These are phyloP conservation scores for Lamellibrachia luymesi DNA, from an alignment of 1,140 invertebrate genomes.

Conservation along the genomic window DNA sequence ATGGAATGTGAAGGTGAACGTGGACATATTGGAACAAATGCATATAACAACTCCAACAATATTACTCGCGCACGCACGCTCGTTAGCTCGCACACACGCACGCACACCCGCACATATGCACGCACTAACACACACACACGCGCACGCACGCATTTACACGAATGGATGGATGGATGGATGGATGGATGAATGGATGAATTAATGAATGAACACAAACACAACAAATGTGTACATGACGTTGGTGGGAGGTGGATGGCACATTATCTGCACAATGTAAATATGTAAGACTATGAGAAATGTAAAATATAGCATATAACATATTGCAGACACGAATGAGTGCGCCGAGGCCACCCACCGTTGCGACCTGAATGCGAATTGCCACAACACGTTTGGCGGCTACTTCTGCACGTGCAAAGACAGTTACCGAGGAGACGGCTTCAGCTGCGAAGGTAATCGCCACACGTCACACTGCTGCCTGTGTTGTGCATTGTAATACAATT, in stretches of 20 bases:
- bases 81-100: slow-evolving; percentile 42
- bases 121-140: too few relatives aligned
- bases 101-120: slow-evolving; percentile 39
- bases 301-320: not conserved
- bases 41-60: not conserved
- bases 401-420: slow-evolving; percentile 40
- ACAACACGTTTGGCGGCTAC: slow-evolving; percentile 39
- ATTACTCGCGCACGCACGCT: too few relatives aligned
- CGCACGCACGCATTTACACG: slow-evolving; percentile 32
- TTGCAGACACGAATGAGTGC: slow-evolving; percentile 41
- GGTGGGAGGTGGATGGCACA: slow-evolving; percentile 27
- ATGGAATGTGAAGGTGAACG: slow-evolving; percentile 17
- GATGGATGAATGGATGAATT: too few relatives aligned
- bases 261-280: slow-evolving; percentile 11
- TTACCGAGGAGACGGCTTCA: slow-evolving; percentile 36
- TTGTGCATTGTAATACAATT: too few relatives aligned
- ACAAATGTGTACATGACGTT: too few relatives aligned
- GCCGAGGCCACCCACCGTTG: slow-evolving; percentile 47
- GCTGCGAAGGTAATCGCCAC: slow-evolving; percentile 26
- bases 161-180: too few relatives aligned
- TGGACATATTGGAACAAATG: not conserved
- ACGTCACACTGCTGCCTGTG: too few relatives aligned
- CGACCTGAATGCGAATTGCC: slow-evolving; percentile 32
- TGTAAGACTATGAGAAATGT: too few relatives aligned
- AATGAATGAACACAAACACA: too few relatives aligned